A percentile compares a stretch with the other conserved stretches of the same genome.
phyloP scores from a whole-genome alignment of 2,113 vertebrate genomes.

The Chloropsis hardwickii region DNA sequence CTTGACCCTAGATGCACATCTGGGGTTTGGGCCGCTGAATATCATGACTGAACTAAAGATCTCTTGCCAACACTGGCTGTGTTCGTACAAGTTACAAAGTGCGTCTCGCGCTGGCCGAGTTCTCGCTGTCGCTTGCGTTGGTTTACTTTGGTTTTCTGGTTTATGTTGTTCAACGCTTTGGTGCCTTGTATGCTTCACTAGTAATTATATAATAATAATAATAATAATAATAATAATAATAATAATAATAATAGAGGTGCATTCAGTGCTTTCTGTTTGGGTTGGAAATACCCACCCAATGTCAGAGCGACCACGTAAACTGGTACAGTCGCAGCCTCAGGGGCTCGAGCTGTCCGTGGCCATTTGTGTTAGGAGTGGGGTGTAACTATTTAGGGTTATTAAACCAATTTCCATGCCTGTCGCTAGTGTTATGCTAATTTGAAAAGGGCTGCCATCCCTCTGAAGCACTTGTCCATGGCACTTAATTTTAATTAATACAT shows the following conservation, averaged over 20 bases:
- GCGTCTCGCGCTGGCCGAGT: neutral
- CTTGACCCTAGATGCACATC: neutral
- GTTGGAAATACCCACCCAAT: slow-evolving; percentile 6
- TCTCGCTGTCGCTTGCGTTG: neutral
- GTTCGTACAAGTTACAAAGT: neutral
- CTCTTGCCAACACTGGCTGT: neutral
- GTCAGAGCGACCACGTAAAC: slow-evolving; percentile 62
- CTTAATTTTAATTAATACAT: slow-evolving; percentile 67
- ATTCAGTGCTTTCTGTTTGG: neutral
- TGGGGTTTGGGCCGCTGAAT: neutral
- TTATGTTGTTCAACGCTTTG: neutral
- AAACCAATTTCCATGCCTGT: slow-evolving; percentile 84
- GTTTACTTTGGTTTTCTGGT: neutral
- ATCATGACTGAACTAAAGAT: neutral
- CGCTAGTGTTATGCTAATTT: slow-evolving; percentile 71
- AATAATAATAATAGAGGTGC: slow-evolving; percentile 10
- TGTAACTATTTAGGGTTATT: slow-evolving; percentile 77
- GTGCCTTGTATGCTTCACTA: slow-evolving; percentile 18
- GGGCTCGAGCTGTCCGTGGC: slow-evolving; percentile 75
- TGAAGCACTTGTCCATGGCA: slow-evolving; percentile 42
- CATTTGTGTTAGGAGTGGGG: slow-evolving; percentile 75
- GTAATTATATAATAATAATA: neutral
- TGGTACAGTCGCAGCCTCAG: slow-evolving; percentile 66
- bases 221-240: slow-evolving; percentile 2
- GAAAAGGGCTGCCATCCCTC: slow-evolving; percentile 18